Evolutionary conservation across 2,888 invertebrate genomes (phyloP), one percentile per base, ranked within the genome.

Genomic region (Athetis lepigone): DNA sequence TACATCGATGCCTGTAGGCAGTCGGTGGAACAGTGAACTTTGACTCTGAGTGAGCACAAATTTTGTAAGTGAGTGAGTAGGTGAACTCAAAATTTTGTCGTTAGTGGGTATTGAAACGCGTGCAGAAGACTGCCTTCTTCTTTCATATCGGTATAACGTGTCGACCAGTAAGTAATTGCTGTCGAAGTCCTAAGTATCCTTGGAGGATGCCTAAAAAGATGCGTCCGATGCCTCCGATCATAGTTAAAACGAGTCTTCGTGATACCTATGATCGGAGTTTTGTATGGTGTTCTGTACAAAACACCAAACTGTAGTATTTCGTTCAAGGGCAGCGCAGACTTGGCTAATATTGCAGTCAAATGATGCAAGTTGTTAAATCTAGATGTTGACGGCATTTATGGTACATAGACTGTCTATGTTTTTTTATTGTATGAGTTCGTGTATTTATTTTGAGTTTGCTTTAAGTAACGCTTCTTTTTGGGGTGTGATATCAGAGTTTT

Each of bases 1-100:
- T 88, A 90, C 67, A 80, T 83, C 29, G 83, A 82, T 70, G 68
- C 75, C 21, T 77, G 76, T 45, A 61, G 57, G 47, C 66, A 69
- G 42, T 75, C 67, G 46, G 37, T 45, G 3, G 78, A 79, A 65
- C 74, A 73, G 61, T 78, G 60, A 69, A 29, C 33, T 11, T 0
- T 11, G 27, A 64, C 72, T 54, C 46, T 33, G n/a, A 77, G 73
- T 71, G 71, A 72, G 73, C 64, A 71, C 16, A 61, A 39, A 19
- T 11, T 27, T 43, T 47, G 11, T 21, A 52, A 39, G 65, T 70
- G 72, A 46, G 29, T 47, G 62, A 23, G 9, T 19, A 19, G 2
- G 16, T 58, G 39, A 62, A 62, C 37, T 62, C 9, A 8, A n/a
- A 42, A 23, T 4, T 9, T 11, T 62, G 6, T 13, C 3, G 6